Percentiles rank a stretch among this genome's conserved stretches.
Evolutionary conservation across 2,113 vertebrate genomes (phyloP).

Genomic region (Leptodactylus fuscus): DNA sequence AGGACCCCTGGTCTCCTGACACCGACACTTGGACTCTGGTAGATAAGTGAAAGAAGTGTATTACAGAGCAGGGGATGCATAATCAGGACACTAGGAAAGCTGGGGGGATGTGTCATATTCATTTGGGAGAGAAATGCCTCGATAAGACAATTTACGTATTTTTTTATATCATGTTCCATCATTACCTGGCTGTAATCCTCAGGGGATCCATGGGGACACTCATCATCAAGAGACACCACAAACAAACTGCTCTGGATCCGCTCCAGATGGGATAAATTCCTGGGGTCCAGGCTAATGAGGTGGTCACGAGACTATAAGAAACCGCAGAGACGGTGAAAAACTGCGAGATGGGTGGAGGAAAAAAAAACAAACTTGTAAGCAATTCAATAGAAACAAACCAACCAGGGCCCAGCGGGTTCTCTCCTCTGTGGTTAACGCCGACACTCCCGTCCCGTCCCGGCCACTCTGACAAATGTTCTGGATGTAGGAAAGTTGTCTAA

Average conservation of each 20-base stretch:
- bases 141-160: too few species aligned
- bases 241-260: conserved; percentile 90
- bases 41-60: too few species aligned
- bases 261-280: conserved; percentile 85
- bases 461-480: conserved; percentile 78
- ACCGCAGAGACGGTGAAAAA: conserved; percentile 52
- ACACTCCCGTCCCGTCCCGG: conserved; percentile 82
- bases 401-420: conserved; percentile 93
- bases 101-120: too few species aligned
- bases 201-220: conserved; percentile 80
- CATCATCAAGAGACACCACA: conserved; percentile 82
- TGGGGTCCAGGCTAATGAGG: conserved; percentile 86
- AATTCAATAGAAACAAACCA: conserved; percentile 29
- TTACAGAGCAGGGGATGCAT: too few species aligned
- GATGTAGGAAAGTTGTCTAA: conserved; percentile 86
- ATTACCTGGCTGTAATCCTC: conserved; percentile 88
- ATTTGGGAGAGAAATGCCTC: too few species aligned
- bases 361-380: too few species aligned
- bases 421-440: conserved; percentile 86
- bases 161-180: too few species aligned
- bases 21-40: too few species aligned
- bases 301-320: conserved; percentile 83
- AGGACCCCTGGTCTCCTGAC: too few species aligned
- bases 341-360: not conserved
- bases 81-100: too few species aligned